phyloP scores from a whole-genome alignment of 2,797 vertebrate species.

The Todus mexicanus region DNA sequence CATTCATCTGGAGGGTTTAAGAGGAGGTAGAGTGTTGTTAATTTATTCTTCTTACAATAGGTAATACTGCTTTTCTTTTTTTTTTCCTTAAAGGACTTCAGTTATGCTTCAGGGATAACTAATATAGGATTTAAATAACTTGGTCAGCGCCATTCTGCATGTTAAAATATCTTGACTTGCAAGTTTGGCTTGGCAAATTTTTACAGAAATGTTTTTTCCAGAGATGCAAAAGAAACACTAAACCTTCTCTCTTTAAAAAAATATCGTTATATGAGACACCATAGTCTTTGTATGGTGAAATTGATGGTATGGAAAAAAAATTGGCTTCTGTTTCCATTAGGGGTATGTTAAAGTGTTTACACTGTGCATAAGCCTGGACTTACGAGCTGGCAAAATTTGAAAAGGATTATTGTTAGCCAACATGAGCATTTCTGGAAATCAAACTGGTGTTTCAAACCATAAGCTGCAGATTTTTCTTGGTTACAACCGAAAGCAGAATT shows the following conservation, averaged over 20 bases:
- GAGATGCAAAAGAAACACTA: background rate
- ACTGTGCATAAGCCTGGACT: background rate
- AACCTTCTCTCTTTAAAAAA: background rate
- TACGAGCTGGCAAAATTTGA: constrained; percentile 15
- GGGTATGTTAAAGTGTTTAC: background rate
- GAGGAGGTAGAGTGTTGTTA: constrained; percentile 13
- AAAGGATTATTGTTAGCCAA: constrained; percentile 13
- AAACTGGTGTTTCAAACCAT: background rate
- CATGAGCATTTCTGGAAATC: constrained; percentile 2
- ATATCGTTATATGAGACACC: background rate
- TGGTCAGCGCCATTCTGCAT: background rate
- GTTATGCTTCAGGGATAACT: background rate
- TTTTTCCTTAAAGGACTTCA: background rate
- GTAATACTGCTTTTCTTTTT: background rate
- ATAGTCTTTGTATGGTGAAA: background rate
- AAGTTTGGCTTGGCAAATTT: constrained; percentile 31
- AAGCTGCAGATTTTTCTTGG: background rate
- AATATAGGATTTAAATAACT: background rate
- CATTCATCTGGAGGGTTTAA: background rate
- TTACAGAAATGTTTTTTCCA: constrained; percentile 41
- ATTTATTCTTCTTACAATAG: constrained; percentile 12
- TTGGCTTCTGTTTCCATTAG: background rate
- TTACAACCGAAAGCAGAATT: background rate
- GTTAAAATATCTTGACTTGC: constrained; percentile 4
- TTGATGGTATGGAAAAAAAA: background rate